Conservation (phyloP, 2,888 invertebrate genomes). For the Mesorhabditis sp. region DNA sequence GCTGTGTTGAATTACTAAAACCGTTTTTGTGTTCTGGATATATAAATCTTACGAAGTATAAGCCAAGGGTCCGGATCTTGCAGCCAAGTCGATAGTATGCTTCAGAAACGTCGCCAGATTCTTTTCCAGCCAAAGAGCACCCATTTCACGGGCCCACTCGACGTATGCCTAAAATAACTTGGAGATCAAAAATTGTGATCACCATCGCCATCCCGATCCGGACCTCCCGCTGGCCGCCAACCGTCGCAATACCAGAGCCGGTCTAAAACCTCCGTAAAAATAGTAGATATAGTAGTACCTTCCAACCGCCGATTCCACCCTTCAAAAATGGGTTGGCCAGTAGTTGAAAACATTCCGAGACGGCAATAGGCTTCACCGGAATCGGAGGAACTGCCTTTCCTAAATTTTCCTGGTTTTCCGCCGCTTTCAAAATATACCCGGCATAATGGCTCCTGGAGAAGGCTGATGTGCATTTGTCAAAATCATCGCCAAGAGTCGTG, state of each 20-base stretch:
- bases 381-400: conserved; percentile 79
- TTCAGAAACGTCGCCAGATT: conserved; percentile 80
- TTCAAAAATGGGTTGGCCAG: conserved; percentile 73
- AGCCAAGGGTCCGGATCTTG: conserved; percentile 35
- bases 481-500: conserved; percentile 81
- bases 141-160: conserved; percentile 86
- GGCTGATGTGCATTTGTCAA: conserved; percentile 67
- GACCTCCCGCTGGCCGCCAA: conserved; percentile 87
- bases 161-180: conserved; percentile 74
- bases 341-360: neutral
- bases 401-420: conserved; percentile 69
- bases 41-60: conserved; percentile 36
- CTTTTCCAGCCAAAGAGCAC: conserved; percentile 84
- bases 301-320: conserved; percentile 62
- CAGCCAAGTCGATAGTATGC: conserved; percentile 70
- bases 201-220: conserved; percentile 95
- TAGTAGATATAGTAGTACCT: neutral
- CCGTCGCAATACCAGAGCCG: conserved; percentile 64
- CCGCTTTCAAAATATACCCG: conserved; percentile 63
- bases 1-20: conserved; percentile 38
- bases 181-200: neutral
- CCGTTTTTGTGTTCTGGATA: neutral
- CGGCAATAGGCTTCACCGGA: conserved; percentile 9
- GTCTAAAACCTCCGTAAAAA: neutral
- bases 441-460: conserved; percentile 21